These are phyloP conservation scores for Chelidonichthys spinosus DNA, from an alignment of 2,797 vertebrate genomes.

Conservation along the genomic window DNA sequence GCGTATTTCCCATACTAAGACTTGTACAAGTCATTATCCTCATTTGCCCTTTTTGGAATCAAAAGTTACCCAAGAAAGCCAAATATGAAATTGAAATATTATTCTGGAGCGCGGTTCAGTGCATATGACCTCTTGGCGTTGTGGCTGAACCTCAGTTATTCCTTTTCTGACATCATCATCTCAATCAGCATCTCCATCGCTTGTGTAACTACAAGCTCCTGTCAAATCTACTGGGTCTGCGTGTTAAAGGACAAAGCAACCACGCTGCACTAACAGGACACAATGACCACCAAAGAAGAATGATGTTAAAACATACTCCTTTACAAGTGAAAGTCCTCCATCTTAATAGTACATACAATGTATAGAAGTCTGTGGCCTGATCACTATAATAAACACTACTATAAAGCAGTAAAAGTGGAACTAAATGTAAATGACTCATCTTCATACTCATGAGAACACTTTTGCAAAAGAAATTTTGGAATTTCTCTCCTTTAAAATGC, in stretches of 20 bases:
- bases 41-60: neutral
- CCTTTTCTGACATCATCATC: constrained; percentile 25
- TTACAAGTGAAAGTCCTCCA: neutral
- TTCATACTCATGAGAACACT: neutral
- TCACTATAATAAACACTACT: neutral
- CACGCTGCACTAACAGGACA: constrained; percentile 25
- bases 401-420: neutral
- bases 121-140: neutral
- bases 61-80: constrained; percentile 8
- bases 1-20: neutral
- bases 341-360: no score
- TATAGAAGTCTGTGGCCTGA: no score
- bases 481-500: neutral
- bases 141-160: constrained; percentile 16
- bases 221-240: constrained; percentile 24
- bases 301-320: neutral
- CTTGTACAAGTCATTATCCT: no score
- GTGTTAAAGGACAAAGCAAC: constrained; percentile 11
- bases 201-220: constrained; percentile 31
- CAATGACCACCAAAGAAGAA: constrained; percentile 22
- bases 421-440: neutral
- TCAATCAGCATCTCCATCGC: constrained; percentile 6
- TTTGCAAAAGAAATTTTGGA: neutral
- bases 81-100: constrained; percentile 18
- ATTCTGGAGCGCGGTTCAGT: neutral